phyloP scores from a whole-genome alignment of 2,797 vertebrate genomes.

The Typhlichthys subterraneus region DNA sequence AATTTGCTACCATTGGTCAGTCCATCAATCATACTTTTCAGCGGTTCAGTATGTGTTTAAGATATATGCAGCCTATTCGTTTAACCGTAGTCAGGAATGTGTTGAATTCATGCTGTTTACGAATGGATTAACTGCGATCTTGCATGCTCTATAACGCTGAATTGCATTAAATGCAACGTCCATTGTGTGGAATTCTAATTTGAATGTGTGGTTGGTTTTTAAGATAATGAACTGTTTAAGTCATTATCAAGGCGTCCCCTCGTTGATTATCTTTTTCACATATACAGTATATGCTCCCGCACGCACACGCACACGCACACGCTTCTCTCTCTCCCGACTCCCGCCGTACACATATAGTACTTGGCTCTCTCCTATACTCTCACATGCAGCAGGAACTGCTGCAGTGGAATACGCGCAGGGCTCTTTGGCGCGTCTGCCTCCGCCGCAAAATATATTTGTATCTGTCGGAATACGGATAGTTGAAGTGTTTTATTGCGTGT shows the following conservation, averaged over 20 bases:
- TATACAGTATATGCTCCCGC: not conserved
- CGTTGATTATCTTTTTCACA: not conserved
- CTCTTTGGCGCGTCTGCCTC: constrained; percentile 39
- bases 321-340: not conserved
- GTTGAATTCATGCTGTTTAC: not conserved
- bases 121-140: not conserved
- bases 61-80: not conserved
- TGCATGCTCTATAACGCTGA: not conserved
- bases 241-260: constrained; percentile 44
- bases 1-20: not conserved
- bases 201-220: constrained; percentile 9
- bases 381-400: constrained; percentile 52
- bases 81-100: not conserved
- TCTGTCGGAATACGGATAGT: constrained; percentile 43
- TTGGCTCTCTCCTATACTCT: not conserved
- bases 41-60: constrained; percentile 2
- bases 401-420: constrained; percentile 71
- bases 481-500: not conserved
- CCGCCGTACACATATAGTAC: not conserved
- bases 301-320: not conserved
- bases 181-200: constrained; percentile 11
- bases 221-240: constrained; percentile 27
- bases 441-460: constrained; percentile 37
- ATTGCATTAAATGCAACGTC: not conserved
- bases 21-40: not conserved